Conservation (phyloP, 2,888 invertebrate genomes). For the Ochropleura plecta region DNA sequence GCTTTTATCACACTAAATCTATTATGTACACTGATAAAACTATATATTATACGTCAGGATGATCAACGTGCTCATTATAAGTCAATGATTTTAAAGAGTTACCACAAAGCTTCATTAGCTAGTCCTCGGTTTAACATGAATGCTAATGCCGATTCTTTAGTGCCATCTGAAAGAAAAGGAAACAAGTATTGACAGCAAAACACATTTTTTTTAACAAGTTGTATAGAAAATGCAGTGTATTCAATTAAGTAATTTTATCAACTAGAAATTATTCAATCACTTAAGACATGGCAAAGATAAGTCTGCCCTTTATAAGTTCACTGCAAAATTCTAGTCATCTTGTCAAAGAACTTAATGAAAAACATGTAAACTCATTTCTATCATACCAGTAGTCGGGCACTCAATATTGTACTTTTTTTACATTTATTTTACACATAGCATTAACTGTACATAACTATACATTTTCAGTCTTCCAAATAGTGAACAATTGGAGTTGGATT, state of each 20-base stretch:
- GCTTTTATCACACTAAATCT: constrained; percentile 79
- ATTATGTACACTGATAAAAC: constrained; percentile 85
- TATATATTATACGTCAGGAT: constrained; percentile 81
- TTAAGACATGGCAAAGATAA: constrained; percentile 12
- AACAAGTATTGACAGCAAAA: constrained; percentile 62
- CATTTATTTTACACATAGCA: constrained; percentile 82
- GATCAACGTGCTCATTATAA: constrained; percentile 87
- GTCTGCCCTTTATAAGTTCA: constrained; percentile 29
- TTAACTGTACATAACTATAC: constrained; percentile 82
- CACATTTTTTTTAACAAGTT: constrained; percentile 59
- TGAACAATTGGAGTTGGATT: constrained; percentile 69
- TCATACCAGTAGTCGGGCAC: constrained; percentile 75
- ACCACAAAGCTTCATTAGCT: constrained; percentile 61
- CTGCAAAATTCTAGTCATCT: constrained; percentile 62
- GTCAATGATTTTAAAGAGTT: constrained; percentile 73
- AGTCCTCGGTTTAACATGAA: constrained; percentile 56
- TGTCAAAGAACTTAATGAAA: constrained; percentile 60
- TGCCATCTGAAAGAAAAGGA: constrained; percentile 81
- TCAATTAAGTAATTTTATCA: background rate
- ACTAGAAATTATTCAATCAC: constrained; percentile 11
- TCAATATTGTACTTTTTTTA: constrained; percentile 82
- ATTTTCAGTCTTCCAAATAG: constrained; percentile 83
- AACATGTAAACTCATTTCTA: constrained; percentile 68
- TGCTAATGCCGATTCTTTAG: constrained; percentile 69
- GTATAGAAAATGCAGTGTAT: constrained; percentile 59